A percentile compares a stretch with the other conserved stretches of the same genome.
Evolutionary conservation across 2,888 invertebrate species (phyloP).

Genomic region (Eueremaeus valkanovi): DNA sequence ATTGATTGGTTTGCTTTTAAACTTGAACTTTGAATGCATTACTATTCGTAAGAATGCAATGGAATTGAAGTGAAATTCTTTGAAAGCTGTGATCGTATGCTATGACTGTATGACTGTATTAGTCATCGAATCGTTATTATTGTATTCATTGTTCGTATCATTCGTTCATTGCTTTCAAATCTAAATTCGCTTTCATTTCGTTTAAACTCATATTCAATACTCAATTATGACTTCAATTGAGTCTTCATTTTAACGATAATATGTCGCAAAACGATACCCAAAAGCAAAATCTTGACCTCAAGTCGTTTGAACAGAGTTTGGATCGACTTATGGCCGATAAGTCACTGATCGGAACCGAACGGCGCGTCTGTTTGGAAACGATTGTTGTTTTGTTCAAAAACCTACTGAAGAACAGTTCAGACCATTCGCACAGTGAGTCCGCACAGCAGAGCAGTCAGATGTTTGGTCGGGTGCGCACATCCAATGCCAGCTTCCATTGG

Average conservation of each 20-base stretch:
- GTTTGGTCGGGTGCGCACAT: not conserved
- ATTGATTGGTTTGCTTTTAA: no score
- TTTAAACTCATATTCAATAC: no score
- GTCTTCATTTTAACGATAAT: not conserved
- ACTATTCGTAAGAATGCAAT: no score
- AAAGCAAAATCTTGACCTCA: not conserved
- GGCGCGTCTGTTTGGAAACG: not conserved
- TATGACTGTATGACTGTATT: no score
- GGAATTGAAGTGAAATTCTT: no score
- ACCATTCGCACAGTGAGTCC: no score
- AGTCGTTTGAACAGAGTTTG: not conserved
- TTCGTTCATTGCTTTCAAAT: no score
- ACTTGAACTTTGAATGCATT: no score
- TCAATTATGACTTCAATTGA: not conserved
- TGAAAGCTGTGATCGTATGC: no score
- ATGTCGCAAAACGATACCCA: not conserved
- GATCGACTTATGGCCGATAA: not conserved
- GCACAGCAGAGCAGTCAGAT: no score
- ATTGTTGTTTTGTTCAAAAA: not conserved
- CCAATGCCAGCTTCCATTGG: not conserved
- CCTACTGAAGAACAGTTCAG: not conserved
- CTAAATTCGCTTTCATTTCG: not conserved
- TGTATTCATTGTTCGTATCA: no score
- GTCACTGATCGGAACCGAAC: not conserved
- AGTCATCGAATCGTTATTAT: no score